Evolutionary conservation across 2,888 invertebrate genomes (phyloP), one percentile per base, ranked within the genome.

Genomic region (Caenorhabditis doughertyi): DNA sequence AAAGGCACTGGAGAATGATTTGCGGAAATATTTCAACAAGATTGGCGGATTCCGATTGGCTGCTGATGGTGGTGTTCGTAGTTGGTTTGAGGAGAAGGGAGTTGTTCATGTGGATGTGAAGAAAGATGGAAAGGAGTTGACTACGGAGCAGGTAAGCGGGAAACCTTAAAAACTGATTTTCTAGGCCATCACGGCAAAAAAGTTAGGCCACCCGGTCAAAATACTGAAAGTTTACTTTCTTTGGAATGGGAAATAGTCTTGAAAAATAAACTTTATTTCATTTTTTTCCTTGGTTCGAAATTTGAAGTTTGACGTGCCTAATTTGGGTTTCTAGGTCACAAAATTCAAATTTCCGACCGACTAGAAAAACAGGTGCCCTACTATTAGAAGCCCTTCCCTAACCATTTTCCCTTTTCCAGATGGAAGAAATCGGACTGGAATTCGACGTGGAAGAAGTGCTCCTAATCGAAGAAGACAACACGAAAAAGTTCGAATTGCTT

Each of bases 361-460:
- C n/a, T n/a, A n/a, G n/a, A n/a, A n/a, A n/a, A n/a, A n/a, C n/a
- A n/a, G n/a, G n/a, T n/a, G n/a, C n/a, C n/a, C n/a, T n/a, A n/a
- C n/a, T n/a, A n/a, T n/a, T n/a, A n/a, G n/a, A n/a, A n/a, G n/a
- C n/a, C n/a, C n/a, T n/a, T n/a, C n/a, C n/a, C n/a, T n/a, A n/a
- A n/a, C n/a, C n/a, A n/a, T n/a, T n/a, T n/a, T n/a, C n/a, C n/a
- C n/a, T n/a, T n/a, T n/a, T n/a, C n/a, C 64, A 87, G 87, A 85
- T 87, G 74, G 89, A 89, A 81, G 89, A 90, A 74, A 73, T 85
- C 42, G 89, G 85, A 2, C 87, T 90, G n/a, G 90, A 90, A 64
- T 56, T 88, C 35, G 90, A 90, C 51, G 89, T 88, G n/a, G 90
- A 90, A 77, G 89, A 88, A 56, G 88, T 88, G 21, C 23, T 62